These are phyloP conservation scores for Meriones unguiculatus DNA, from an alignment of 2,113 vertebrate genomes.

Conservation along the genomic window DNA sequence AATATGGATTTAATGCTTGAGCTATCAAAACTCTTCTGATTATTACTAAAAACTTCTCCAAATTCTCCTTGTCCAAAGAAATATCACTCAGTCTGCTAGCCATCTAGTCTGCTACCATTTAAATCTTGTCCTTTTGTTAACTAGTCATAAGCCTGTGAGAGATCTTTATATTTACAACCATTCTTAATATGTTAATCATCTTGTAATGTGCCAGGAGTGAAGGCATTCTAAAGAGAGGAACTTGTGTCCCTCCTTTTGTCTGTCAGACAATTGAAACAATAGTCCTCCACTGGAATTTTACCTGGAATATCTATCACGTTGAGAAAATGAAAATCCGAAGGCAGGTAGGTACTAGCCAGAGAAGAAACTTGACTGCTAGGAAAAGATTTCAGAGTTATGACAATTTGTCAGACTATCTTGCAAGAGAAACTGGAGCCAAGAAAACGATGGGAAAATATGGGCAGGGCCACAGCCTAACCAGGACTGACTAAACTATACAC, in stretches of 20 bases:
- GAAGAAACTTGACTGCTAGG: background rate
- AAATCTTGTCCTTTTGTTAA: background rate
- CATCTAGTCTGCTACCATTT: background rate
- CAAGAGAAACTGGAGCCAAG: background rate
- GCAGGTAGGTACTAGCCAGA: background rate
- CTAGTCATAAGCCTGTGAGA: background rate
- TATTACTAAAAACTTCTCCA: constrained; percentile 37
- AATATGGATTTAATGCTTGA: background rate
- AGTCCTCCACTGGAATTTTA: background rate
- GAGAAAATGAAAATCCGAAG: background rate
- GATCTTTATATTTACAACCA: background rate
- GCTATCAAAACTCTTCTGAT: constrained; percentile 32
- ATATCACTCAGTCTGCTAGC: background rate
- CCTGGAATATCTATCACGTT: background rate
- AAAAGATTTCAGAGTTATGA: background rate
- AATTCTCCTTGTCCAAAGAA: background rate
- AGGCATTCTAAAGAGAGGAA: background rate
- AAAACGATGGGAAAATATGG: background rate
- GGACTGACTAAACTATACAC: background rate
- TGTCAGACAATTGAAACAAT: background rate
- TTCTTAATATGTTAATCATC: constrained; percentile 2
- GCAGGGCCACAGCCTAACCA: background rate
- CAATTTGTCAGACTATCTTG: background rate
- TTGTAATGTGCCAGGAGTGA: background rate
- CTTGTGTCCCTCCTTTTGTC: background rate